Base-by-base conservation (phyloP, 2,888 invertebrate species). In the Anticlea derivata region DNA sequence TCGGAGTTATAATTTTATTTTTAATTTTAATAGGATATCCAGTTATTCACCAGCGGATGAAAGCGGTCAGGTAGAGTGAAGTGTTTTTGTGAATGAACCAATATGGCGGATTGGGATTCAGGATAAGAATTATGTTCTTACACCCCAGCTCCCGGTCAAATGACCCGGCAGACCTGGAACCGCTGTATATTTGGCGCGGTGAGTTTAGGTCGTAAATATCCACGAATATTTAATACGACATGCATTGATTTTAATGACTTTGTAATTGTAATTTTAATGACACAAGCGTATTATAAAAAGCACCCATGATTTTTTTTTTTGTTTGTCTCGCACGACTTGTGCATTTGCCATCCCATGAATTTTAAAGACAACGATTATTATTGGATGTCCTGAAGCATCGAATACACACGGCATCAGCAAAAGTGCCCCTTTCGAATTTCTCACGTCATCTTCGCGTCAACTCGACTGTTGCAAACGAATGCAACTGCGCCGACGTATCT, bases 71-170 rank as follows among this genome's bases (percentile, higher is more conserved):
- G 63, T 60, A 66, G 22, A 73, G 75, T 78, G 75, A 58, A 73
- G 78, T 79, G 75, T 58, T 64, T 61, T 67, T 70, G 81, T 76
- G 74, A 64, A 57, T 71, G 71, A 66, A 61, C 59, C 79, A 87
- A 80, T 78, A 89, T 90, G 89, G 82, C 78, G 70, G 75, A 73
- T 67, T 70, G 85, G 81, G 90, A 89, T 78, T 87, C 81, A 62
- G 90, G 90, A 78, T 90, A 87, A 87, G 72, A 64, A 52, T 52
- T 79, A 90, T 90, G 90, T 90, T 90, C 76, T 75, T 90, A 65
- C 88, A 89, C 66, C 86, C 90, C 63, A 87, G 87, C 66, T 85
- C 88, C 62, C 84, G 87, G 63, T 74, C 80, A 61, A 78, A 82
- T 79, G 88, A 88, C 66, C 75, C 87, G 63, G 69, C 80, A 39